phyloP scores from a whole-genome alignment of 2,888 invertebrate species.

The Miltochrista miniata region DNA sequence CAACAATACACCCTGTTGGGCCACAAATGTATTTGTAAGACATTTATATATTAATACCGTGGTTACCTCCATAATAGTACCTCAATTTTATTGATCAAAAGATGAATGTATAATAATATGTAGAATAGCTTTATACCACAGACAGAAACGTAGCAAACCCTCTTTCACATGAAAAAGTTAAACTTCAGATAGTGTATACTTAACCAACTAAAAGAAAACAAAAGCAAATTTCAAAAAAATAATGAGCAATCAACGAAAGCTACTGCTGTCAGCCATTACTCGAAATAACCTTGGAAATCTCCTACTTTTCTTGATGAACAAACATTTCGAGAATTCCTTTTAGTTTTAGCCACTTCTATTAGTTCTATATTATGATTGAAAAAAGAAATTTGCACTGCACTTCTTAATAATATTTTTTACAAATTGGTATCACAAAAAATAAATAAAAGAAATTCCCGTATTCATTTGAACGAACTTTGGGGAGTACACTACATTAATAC shows the following conservation, averaged over 20 bases:
- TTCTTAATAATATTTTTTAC: no score
- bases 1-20: slow-evolving; percentile 15
- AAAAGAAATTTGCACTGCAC: background rate
- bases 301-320: slow-evolving; percentile 30
- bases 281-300: slow-evolving; percentile 16
- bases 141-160: no score
- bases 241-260: slow-evolving; percentile 23
- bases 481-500: no score
- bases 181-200: background rate
- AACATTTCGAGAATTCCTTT: slow-evolving; percentile 11
- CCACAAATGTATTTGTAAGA: no score
- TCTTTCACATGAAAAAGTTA: background rate
- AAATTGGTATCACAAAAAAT: no score
- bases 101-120: no score
- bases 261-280: slow-evolving; percentile 16
- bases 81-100: no score
- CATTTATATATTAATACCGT: no score
- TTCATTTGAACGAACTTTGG: no score
- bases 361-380: slow-evolving; percentile 7
- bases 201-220: background rate
- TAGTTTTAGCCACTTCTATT: slow-evolving; percentile 3
- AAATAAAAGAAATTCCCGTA: no score
- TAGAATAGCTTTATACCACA: no score
- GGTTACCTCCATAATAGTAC: no score
- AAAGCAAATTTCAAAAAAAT: slow-evolving; percentile 18